Conservation (phyloP, 2,797 vertebrate genomes). For the Sebastes trivittatus region DNA sequence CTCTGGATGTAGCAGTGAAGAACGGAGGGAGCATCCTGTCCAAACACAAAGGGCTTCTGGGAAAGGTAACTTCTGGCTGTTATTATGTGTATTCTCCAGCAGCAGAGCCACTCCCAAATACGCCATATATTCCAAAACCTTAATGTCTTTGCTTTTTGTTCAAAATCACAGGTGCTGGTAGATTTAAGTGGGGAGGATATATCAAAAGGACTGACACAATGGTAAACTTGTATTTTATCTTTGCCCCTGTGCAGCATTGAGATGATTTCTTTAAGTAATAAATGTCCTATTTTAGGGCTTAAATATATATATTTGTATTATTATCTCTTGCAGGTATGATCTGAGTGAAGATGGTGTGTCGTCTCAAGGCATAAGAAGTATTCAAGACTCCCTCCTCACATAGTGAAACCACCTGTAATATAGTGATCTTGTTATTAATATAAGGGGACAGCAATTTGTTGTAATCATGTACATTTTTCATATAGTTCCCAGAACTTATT, state of each 20-base stretch:
- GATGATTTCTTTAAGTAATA: background rate
- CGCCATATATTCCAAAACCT: background rate
- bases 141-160: background rate
- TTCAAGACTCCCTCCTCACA: slow-evolving; percentile 52
- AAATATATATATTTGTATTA: background rate
- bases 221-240: slow-evolving; percentile 80
- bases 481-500: slow-evolving; percentile 33
- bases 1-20: slow-evolving; percentile 95
- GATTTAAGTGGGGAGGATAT: slow-evolving; percentile 92
- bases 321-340: slow-evolving; percentile 87
- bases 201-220: slow-evolving; percentile 93
- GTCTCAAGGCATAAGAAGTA: slow-evolving; percentile 67
- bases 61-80: slow-evolving; percentile 85
- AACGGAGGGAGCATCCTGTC: slow-evolving; percentile 95
- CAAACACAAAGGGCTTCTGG: slow-evolving; percentile 96
- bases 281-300: background rate
- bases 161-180: slow-evolving; percentile 85
- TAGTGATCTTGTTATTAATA: slow-evolving; percentile 74
- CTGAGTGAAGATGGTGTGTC: slow-evolving; percentile 90
- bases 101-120: background rate
- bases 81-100: background rate
- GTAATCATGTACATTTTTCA: slow-evolving; percentile 42
- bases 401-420: slow-evolving; percentile 79
- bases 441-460: slow-evolving; percentile 66
- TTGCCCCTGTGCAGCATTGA: background rate